Evolutionary conservation across 2,797 vertebrate species (phyloP).

Genomic region (Arrhamphus sclerolepis): DNA sequence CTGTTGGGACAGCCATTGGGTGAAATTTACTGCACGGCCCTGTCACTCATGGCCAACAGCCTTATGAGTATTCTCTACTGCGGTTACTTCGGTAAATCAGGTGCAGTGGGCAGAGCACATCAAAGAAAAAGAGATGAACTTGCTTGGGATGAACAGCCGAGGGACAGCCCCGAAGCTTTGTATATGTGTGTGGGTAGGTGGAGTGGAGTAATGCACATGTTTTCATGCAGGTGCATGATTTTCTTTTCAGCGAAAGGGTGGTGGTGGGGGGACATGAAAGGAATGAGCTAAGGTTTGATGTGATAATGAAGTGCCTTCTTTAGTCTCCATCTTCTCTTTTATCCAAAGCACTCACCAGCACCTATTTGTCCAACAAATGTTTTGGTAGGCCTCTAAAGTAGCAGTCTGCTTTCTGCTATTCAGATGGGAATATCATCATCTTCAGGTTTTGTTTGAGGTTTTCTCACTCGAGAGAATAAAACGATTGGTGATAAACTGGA

Average conservation of each 20-base stretch:
- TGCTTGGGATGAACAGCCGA: slow-evolving; percentile 46
- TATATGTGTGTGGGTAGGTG: slow-evolving; percentile 17
- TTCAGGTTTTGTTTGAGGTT: slow-evolving; percentile 19
- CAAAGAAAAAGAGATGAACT: slow-evolving; percentile 52
- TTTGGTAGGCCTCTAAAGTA: slow-evolving; percentile 40
- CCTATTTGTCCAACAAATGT: slow-evolving; percentile 72
- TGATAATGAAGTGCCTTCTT: slow-evolving; percentile 75
- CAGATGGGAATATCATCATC: slow-evolving; percentile 31
- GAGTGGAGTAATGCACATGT: slow-evolving; percentile 40
- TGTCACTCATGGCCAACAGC: slow-evolving; percentile 52
- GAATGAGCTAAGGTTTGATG: slow-evolving; percentile 65
- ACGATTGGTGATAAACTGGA: slow-evolving; percentile 12
- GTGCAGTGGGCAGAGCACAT: slow-evolving; percentile 53
- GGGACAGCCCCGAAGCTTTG: slow-evolving; percentile 18
- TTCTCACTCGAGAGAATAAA: slow-evolving; percentile 12
- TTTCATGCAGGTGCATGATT: slow-evolving; percentile 51
- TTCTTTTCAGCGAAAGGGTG: neutral
- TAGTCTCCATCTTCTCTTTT: slow-evolving; percentile 62
- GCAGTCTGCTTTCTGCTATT: slow-evolving; percentile 13
- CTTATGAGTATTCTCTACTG: slow-evolving; percentile 49
- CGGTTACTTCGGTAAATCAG: slow-evolving; percentile 57
- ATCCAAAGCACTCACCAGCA: slow-evolving; percentile 52
- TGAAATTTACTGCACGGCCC: slow-evolving; percentile 66
- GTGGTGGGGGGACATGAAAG: slow-evolving; percentile 61
- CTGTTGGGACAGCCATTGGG: slow-evolving; percentile 67